Base-by-base conservation (phyloP, 2,113 vertebrate genomes). In the Perognathus longimembris region DNA sequence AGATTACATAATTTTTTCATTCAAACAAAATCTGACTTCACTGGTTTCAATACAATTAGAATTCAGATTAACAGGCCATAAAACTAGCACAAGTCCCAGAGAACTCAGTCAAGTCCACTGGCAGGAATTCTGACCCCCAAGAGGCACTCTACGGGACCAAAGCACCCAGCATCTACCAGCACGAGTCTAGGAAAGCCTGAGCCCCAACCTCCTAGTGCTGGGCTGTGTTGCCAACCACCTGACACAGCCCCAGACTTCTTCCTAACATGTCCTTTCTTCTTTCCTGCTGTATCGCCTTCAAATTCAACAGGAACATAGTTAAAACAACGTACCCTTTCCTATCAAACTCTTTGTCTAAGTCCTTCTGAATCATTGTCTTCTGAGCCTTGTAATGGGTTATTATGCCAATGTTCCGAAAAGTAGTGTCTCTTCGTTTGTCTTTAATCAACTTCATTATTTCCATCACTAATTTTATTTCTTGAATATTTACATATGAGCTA, bases 381-480 rank as follows among this genome's bases (percentile, higher is more conserved):
- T 99, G 99, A 2, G 98, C 98, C 0, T 97, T 98, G 95, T 99
- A 99, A 38, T 98, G 99, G 1, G 99, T 99, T 93, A 99, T 99
- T 70, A 99, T 97, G 7, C 99, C 99, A 77, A 99, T 97, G 69
- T 93, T 97, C 57, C 98, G 98, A 38, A 91, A 88, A 67, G 87
- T 81, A 14, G 97, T 34, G 15, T 98, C 97, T 34, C 77, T 98
- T 90, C 79, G 97, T 88, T 96, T 98, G 17, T 98, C 98, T 77
- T 97, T 97, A 77, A 99, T 98, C 89, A 98, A 96, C 86, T 87
- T 98, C 67, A 98, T 97, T 91, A 99, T 88, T 82, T 98, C 97
- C 92, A 98, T 92, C 59, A 98, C 98, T 96, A 99, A 95, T 82
- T 98, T 98, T 77, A 98, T 98, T 94, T 99, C 99, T 94, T 98